Evolutionary conservation across 2,113 vertebrate species (phyloP), one percentile per base, ranked within the genome.

Genomic region (Callipepla squamata): DNA sequence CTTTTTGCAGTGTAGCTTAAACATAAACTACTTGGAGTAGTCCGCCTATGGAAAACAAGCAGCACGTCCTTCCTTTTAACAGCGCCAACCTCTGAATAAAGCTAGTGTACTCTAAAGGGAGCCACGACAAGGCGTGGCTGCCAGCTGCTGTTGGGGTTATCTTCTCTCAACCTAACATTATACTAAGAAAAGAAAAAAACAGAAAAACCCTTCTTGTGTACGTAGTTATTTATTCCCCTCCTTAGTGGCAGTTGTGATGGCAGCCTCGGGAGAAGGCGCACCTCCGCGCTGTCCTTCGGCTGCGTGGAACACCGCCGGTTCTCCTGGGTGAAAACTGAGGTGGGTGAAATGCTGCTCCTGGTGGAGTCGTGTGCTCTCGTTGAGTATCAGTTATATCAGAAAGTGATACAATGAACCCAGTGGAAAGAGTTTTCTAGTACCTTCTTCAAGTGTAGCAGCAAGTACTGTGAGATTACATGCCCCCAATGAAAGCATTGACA

Each of bases 211-310:
- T 79, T 20, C 47, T 87, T 96, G 87, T 96, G 55, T 96, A 79
- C 78, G 96, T 96, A 91, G 92, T 83, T 95, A 50, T 97, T 97
- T 96, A 97, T 97, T 96, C 80, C 80, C 81, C 40, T 62, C 42
- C 70, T 87, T 91, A 96, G 96, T 84, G 95, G 90, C 94, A 82
- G 85, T 40, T 62, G 26, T 92, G 83, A 79, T 63, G 89, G 84
- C 74, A 66, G 68, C 73, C 38, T 83, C 69, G 80, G 84, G 77
- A 80, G 38, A 0, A 21, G 80, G 79, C 68, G 18, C 5, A 1
- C 38, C 51, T 72, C 82, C 72, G 45, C 13, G 68, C n/a, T 81
- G 89, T 73, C 95, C 48, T 94, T 75, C 61, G 63, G 87, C 85
- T 91, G 79, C 87, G 47, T 68, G 84, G 80, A 89, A 23, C 67